Percentiles rank a stretch among this genome's conserved stretches.
Evolutionary conservation across 64 coral and sea anemone genomes (phyloP).

Genomic region (Actinia equina): DNA sequence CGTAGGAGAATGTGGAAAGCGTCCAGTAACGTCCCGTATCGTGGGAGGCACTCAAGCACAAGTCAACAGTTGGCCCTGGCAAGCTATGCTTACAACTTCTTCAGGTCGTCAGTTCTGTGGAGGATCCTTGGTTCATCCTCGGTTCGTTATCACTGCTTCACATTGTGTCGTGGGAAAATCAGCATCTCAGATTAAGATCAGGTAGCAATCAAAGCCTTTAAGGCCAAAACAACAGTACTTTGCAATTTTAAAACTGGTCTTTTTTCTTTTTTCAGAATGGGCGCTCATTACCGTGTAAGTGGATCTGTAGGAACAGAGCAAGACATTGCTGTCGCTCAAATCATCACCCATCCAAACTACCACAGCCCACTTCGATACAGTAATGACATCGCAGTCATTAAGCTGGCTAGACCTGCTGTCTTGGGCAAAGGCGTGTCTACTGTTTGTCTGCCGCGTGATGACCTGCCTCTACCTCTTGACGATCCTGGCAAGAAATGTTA

Average conservation of each 20-base stretch:
- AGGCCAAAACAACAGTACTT: too few relatives aligned
- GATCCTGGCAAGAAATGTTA: conserved; percentile 33
- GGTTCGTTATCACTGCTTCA: conserved; percentile 31
- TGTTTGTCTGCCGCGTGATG: conserved; percentile 28
- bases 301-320: conserved; percentile 50
- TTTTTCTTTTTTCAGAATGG: conserved; percentile 21
- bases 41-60: conserved; percentile 21
- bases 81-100: conserved; percentile 21
- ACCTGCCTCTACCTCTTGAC: conserved; percentile 14
- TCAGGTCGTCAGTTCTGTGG: conserved; percentile 39
- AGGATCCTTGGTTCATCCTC: conserved; percentile 31
- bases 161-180: conserved; percentile 26
- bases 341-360: conserved; percentile 33
- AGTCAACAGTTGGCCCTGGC: conserved; percentile 40
- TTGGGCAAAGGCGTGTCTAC: conserved; percentile 16
- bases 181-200: neutral
- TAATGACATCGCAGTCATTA: conserved; percentile 47
- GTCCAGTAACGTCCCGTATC: neutral
- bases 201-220: neutral
- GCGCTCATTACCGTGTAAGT: conserved; percentile 38
- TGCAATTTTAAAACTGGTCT: neutral
- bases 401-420: conserved; percentile 46
- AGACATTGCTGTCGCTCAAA: conserved; percentile 23
- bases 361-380: conserved; percentile 20
- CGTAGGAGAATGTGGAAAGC: neutral